Conservation (phyloP, 2,888 invertebrate genomes). For the Escarpia spicata region DNA sequence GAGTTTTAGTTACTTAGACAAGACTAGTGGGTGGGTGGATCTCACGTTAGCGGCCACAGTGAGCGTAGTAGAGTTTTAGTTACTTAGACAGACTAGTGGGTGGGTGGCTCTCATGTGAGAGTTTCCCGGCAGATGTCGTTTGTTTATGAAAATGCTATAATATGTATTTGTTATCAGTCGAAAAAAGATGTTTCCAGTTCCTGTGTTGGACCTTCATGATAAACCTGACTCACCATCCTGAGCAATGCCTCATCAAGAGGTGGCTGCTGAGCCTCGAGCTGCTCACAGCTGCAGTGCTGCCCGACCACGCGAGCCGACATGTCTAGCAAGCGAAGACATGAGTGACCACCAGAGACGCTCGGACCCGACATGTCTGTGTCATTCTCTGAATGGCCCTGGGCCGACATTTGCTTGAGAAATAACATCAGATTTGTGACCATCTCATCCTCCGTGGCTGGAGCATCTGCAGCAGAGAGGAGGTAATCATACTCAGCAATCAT, state of each 20-base stretch:
- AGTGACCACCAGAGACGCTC: not conserved
- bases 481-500: too few relatives aligned
- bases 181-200: too few relatives aligned
- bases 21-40: too few relatives aligned
- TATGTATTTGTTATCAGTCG: too few relatives aligned
- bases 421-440: not conserved
- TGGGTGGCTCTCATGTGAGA: too few relatives aligned
- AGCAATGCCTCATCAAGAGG: conserved; percentile 40
- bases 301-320: conserved; percentile 31
- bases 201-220: too few relatives aligned
- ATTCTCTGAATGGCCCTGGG: not conserved
- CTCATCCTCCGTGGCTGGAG: not conserved
- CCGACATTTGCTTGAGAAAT: not conserved
- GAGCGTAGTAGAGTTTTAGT: too few relatives aligned
- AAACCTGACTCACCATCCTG: conserved; percentile 31
- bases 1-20: too few relatives aligned
- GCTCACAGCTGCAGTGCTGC: conserved; percentile 31
- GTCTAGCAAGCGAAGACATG: conserved; percentile 30
- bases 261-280: conserved; percentile 35
- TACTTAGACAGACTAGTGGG: too few relatives aligned
- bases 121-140: too few relatives aligned
- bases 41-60: too few relatives aligned
- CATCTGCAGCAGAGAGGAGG: not conserved
- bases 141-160: too few relatives aligned
- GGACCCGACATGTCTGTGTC: not conserved